A percentile compares a stretch with the other conserved stretches of the same genome.
phyloP scores from a whole-genome alignment of 2,797 vertebrate species.

The Peromyscus attwateri region DNA sequence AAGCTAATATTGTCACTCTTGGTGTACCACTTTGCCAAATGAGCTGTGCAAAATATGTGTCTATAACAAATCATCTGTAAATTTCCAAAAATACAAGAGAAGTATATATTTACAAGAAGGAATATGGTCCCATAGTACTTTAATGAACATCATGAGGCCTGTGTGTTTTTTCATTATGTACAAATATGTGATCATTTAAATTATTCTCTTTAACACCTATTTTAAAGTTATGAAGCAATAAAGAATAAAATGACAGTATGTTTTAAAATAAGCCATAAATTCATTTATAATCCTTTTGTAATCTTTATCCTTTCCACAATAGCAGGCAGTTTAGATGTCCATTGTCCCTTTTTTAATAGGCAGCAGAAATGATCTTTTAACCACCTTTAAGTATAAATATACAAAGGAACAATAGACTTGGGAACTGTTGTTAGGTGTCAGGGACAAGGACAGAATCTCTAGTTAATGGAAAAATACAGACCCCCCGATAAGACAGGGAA shows the following conservation, averaged over 20 bases:
- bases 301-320: constrained; percentile 50
- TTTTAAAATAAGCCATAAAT: constrained; percentile 44
- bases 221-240: neutral
- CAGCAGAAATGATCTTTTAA: constrained; percentile 25
- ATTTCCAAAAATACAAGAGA: constrained; percentile 43
- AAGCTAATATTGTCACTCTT: constrained; percentile 55
- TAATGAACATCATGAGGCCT: neutral
- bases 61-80: constrained; percentile 12
- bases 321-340: constrained; percentile 2
- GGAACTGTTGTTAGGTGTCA: constrained; percentile 47
- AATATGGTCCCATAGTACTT: neutral
- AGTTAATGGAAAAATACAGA: too few species aligned
- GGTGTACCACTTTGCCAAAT: constrained; percentile 20
- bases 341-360: constrained; percentile 33
- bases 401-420: constrained; percentile 37
- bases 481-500: too few species aligned
- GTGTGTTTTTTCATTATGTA: neutral
- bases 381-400: constrained; percentile 32
- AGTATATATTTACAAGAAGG: constrained; percentile 21
- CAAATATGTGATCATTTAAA: constrained; percentile 49
- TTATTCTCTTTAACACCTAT: neutral
- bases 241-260: neutral
- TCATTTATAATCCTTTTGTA: constrained; percentile 47
- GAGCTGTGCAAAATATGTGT: constrained; percentile 10
- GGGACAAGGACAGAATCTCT: too few species aligned